phyloP scores from a whole-genome alignment of 2,888 invertebrate genomes.

The Drosophila parthenogenetica region DNA sequence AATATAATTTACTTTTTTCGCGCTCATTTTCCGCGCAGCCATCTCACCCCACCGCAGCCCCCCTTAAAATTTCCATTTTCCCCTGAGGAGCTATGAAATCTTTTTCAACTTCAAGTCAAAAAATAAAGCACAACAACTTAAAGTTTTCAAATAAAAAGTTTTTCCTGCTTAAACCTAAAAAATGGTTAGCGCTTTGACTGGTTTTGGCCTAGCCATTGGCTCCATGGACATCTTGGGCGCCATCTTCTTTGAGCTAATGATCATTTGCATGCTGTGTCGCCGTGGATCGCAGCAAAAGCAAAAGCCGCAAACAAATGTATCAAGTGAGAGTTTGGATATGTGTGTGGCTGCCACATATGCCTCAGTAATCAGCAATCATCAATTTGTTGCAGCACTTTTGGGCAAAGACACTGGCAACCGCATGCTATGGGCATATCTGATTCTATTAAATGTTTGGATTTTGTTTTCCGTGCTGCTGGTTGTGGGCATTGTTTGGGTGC shows the following conservation, averaged over 20 bases:
- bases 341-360: background rate
- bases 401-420: constrained; percentile 7
- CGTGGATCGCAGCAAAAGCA: background rate
- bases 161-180: constrained; percentile 8
- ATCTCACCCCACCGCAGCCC: constrained; percentile 13
- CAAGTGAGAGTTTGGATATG: constrained; percentile 14
- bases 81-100: constrained; percentile 57
- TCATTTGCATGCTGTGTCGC: constrained; percentile 47
- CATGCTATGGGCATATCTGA: constrained; percentile 63
- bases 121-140: constrained; percentile 9
- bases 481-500: constrained; percentile 55
- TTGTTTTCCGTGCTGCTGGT: constrained; percentile 55
- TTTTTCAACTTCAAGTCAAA: constrained; percentile 49
- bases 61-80: background rate
- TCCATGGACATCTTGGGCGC: constrained; percentile 66
- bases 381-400: constrained; percentile 23
- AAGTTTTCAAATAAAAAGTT: background rate
- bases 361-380: constrained; percentile 17
- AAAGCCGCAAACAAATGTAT: background rate
- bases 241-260: constrained; percentile 60
- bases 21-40: constrained; percentile 64
- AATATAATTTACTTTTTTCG: constrained; percentile 77
- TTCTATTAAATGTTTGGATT: constrained; percentile 64
- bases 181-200: constrained; percentile 53
- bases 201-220: constrained; percentile 70